Percentiles rank a stretch among this genome's conserved stretches.
phyloP scores from a whole-genome alignment of 2,888 invertebrate genomes.

The Cyclophora albipunctata region DNA sequence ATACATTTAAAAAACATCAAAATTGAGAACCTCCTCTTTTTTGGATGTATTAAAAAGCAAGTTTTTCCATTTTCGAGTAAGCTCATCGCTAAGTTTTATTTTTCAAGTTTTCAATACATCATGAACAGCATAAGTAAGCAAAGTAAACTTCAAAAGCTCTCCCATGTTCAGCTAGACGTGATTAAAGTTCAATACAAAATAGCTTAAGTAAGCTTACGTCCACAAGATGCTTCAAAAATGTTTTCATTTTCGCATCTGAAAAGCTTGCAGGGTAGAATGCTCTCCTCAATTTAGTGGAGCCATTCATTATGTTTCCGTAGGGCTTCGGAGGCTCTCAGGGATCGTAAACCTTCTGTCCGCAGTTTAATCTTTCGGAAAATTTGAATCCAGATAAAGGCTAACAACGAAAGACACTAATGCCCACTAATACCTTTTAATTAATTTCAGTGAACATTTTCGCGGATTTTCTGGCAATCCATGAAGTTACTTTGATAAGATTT shows the following conservation, averaged over 20 bases:
- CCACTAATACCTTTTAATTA: slow-evolving; percentile 37
- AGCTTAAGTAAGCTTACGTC: no score
- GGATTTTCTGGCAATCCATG: slow-evolving; percentile 9
- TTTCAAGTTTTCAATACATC: no score
- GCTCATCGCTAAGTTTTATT: no score
- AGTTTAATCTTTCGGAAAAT: slow-evolving; percentile 53
- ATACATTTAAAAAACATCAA: no score
- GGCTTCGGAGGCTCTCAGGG: slow-evolving; percentile 39
- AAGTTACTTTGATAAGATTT: background rate
- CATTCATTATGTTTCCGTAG: slow-evolving; percentile 21
- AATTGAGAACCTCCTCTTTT: no score
- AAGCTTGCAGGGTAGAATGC: slow-evolving; percentile 5
- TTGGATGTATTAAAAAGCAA: no score
- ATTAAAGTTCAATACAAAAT: no score
- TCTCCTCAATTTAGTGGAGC: slow-evolving; percentile 15
- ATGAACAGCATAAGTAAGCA: no score
- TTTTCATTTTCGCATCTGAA: background rate
- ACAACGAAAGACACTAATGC: slow-evolving; percentile 24
- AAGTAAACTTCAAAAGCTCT: no score
- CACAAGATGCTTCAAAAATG: background rate
- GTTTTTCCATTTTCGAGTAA: no score
- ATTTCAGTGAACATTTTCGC: slow-evolving; percentile 27
- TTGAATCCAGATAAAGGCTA: slow-evolving; percentile 41
- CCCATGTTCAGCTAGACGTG: no score
- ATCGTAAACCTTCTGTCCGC: slow-evolving; percentile 46